Evolutionary conservation across 2,888 invertebrate genomes (phyloP).

Genomic region (Metacarcinus magister): DNA sequence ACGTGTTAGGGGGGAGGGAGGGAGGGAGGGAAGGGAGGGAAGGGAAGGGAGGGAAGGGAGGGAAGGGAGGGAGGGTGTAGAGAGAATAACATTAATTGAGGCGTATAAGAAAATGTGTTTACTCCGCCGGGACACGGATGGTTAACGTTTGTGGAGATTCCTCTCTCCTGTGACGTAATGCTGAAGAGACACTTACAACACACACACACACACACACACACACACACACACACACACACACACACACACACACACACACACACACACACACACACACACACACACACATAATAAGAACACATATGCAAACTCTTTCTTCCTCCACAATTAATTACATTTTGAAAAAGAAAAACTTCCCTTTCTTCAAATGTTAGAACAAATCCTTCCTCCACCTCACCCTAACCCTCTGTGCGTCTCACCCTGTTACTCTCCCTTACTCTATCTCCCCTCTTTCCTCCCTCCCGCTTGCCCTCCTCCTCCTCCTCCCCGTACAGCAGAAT

Average conservation of each 20-base stretch:
- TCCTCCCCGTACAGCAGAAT: constrained; percentile 70
- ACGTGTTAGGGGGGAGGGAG: not conserved
- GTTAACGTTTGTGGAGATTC: not conserved
- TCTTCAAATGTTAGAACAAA: not conserved
- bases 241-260: not conserved
- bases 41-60: not conserved
- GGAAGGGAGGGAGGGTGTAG: not conserved
- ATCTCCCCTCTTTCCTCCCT: constrained; percentile 34
- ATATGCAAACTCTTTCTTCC: not conserved
- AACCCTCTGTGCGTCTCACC: not conserved
- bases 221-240: not conserved
- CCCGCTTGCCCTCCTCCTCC: not conserved
- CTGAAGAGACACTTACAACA: not conserved
- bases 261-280: not conserved
- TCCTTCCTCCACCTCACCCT: not conserved
- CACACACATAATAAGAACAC: not conserved
- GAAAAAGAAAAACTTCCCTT: not conserved
- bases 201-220: not conserved
- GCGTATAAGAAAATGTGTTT: constrained; percentile 3
- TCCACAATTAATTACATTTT: not conserved
- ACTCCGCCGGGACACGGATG: not conserved
- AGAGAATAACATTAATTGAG: constrained; percentile 3
- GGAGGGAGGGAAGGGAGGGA: not conserved
- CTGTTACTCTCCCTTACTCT: constrained; percentile 5
- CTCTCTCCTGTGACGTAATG: not conserved